A percentile compares a stretch with the other conserved stretches of the same genome.
Evolutionary conservation across 2,113 vertebrate genomes (phyloP).

Genomic region (Ardeotis arabs): DNA sequence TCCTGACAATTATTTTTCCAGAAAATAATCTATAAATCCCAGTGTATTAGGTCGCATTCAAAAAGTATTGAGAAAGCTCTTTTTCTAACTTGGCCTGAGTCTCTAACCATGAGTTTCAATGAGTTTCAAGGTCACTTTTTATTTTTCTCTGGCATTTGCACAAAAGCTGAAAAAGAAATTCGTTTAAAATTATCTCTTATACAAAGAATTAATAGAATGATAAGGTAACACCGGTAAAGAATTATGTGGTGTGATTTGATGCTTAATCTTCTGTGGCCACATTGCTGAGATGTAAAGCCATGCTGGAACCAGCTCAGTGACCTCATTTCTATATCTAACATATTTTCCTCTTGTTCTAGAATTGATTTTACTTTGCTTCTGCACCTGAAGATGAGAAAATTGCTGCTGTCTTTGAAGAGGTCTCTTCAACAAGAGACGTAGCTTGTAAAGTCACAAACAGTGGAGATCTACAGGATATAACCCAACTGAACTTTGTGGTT

Average conservation of each 20-base stretch:
- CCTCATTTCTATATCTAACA: not conserved
- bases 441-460: not conserved
- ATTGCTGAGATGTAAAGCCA: slow-evolving; percentile 1
- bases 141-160: slow-evolving; percentile 24
- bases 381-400: not conserved
- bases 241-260: not conserved
- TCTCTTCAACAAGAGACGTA: not conserved
- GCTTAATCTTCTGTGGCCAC: slow-evolving; percentile 42
- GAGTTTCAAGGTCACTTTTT: slow-evolving; percentile 36
- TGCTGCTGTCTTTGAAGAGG: not conserved
- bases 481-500: not conserved
- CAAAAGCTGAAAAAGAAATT: slow-evolving; percentile 40
- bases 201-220: slow-evolving; percentile 17
- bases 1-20: not conserved
- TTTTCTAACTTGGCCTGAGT: not conserved
- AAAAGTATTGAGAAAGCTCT: not conserved
- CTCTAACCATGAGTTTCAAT: not conserved
- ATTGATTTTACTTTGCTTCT: not conserved
- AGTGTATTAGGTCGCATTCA: not conserved
- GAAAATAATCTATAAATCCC: not conserved
- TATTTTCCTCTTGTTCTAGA: not conserved
- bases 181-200: slow-evolving; percentile 24
- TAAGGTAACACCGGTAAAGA: slow-evolving; percentile 37
- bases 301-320: not conserved
- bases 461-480: not conserved